Evolutionary conservation across 1,140 invertebrate species (phyloP), one percentile per base, ranked within the genome.

Genomic region (Nymphalis io): DNA sequence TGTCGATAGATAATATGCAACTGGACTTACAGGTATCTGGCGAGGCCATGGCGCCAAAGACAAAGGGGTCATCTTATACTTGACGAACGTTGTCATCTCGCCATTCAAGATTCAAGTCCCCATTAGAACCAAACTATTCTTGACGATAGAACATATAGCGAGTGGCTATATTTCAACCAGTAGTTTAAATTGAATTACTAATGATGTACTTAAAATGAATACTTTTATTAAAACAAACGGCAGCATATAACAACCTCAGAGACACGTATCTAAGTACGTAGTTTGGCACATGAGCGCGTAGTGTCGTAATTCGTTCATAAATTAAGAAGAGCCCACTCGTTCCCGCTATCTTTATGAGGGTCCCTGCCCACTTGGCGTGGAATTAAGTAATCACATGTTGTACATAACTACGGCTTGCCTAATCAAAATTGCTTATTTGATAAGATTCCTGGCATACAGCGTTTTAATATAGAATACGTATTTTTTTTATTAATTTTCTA

Each of bases 321-420:
- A 76, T 76, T 85, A 84, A 80, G 84, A 79, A 74, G 76, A 77
- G 72, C 79, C 79, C 73, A 80, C 78, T 83, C 83, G 74, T 85
- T 84, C 75, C 76, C 72, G 77, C 83, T 86, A 83, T 86, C 82
- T 86, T 86, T 84, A 86, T 80, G 76, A 82, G 78, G 84, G 82
- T 86, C 77, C 77, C 72, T 80, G 78, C 70, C 78, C 83, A 80
- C 81, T 85, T 79, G 76, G 80, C 79, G 83, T 76, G 78, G 79
- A 82, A 85, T 83, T 83, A 85, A 83, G 81, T 85, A 85, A 83
- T 85, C 81, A 81, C 79, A 77, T 72, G 79, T 65, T 60, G 39
- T 61, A 68, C 68, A 61, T 61, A 58, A 70, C 68, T 75, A 68
- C 60, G 60, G 64, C 63, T 65, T 63, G 65, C 69, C 66, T 70